These are phyloP conservation scores for Bradypodion ventrale DNA, from an alignment of 2,797 vertebrate species.

Conservation along the genomic window DNA sequence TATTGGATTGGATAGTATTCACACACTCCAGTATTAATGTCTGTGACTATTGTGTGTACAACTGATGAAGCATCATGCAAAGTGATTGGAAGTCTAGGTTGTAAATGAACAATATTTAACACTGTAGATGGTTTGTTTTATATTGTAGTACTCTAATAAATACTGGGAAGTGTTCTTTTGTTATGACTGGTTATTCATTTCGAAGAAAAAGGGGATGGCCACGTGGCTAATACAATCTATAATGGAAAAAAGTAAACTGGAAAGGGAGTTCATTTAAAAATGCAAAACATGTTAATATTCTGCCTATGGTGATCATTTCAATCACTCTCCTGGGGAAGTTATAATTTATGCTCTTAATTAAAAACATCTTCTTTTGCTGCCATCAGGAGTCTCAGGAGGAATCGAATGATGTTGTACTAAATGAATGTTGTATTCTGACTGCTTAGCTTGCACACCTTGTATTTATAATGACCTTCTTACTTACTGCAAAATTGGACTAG, in stretches of 20 bases:
- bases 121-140: background rate
- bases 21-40: background rate
- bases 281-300: conserved; percentile 43
- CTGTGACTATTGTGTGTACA: background rate
- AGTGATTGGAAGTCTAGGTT: background rate
- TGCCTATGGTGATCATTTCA: conserved; percentile 44
- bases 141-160: background rate
- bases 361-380: conserved; percentile 41
- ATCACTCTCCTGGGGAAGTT: conserved; percentile 38
- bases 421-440: background rate
- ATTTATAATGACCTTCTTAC: conserved; percentile 1
- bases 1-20: no score
- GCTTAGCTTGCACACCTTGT: background rate
- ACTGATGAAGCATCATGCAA: background rate
- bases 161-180: background rate
- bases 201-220: background rate
- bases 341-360: conserved; percentile 66
- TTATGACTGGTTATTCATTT: background rate
- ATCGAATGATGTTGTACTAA: conserved; percentile 19
- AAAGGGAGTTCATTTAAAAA: conserved; percentile 17
- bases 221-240: conserved; percentile 3
- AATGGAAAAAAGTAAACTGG: conserved; percentile 16
- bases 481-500: conserved; percentile 13
- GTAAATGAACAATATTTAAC: background rate
- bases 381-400: conserved; percentile 39